Evolutionary conservation across 1,140 invertebrate genomes (phyloP), one percentile per base, ranked within the genome.

Genomic region (Calephelis nemesis): DNA sequence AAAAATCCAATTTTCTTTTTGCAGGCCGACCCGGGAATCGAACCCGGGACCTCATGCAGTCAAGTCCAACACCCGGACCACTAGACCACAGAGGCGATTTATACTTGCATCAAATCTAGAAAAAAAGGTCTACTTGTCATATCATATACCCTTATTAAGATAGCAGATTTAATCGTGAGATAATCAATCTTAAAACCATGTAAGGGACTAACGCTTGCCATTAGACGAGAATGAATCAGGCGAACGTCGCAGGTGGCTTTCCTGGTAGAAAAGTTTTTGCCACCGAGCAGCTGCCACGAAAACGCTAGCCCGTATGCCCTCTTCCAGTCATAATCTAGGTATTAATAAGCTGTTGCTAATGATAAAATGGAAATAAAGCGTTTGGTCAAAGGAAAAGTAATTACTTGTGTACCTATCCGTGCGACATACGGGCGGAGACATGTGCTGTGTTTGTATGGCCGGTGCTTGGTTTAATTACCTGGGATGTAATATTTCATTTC

Each of bases 341-440:
- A 90, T 90, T 87, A 90, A 90, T 90, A 89, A 84, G 65, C 77
- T 72, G 84, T 86, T 78, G 83, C 84, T 90, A 90, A 90, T 87
- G 87, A 88, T 82, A 87, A 85, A 87, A 88, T 88, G 82, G 82
- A 84, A 89, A 90, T 88, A 76, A 75, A 81, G 77, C 81, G 85
- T 87, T 89, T 87, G 85, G 81, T 79, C 82, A 85, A 84, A 81
- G 69, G 73, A 74, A 77, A 79, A 74, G 77, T 80, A 87, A 84
- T 85, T 86, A 86, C 74, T 50, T 78, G 40, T 60, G 58, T 60
- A 40, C 54, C 11, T 45, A 45, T 72, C 65, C 71, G 73, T 76
- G 81, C 80, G 82, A 78, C 65, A 90, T 90, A 90, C 86, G 88
- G 88, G 88, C 71, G 67, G 54, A 73, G 68, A 78, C 85, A 88